Base-by-base conservation (phyloP, 2,797 vertebrate genomes). In the Ambastaia sidthimunki region DNA sequence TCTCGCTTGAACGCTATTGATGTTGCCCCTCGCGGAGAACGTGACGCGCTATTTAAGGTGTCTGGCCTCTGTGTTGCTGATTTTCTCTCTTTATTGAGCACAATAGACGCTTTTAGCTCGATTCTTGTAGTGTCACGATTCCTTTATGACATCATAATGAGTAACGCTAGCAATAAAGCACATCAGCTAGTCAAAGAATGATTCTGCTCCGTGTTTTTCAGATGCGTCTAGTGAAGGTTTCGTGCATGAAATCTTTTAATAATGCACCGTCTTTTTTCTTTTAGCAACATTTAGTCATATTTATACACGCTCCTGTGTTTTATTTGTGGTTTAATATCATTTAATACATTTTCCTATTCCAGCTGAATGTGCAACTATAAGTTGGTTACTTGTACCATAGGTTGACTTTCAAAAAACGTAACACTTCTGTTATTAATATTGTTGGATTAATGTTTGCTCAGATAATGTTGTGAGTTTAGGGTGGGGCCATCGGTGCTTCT, bases 11-110 rank as follows among this genome's bases (percentile, higher is more conserved):
- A 69, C 55, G 57, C 57, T 52, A 57, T 59, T 63, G 50, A 28
- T 74, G 77, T 69, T 71, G 76, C 75, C 60, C 34, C 59, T 59
- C 71, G 81, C 52, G 55, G 67, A 78, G 81, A 81, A 74, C 73
- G 55, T 72, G 74, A 83, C 52, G 18, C 57, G 74, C 76, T 82
- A 37, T 79, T 84, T 62, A 69, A 73, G 47, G 76, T 60, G 59
- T 69, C 81, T 73, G 68, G 72, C 68, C 70, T 71, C 72, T 76
- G 13, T 76, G 82, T 75, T 66, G 65, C 66, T 66, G 34, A 44
- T 76, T 69, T 62, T 19, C 9, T 2, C 0, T 79, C 31, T 71
- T 60, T 65, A 25, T 23, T 54, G 31, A 79, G 71, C 16, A 37
- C 0, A 23, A 23, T 63, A 28, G 41, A 57, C 25, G 47, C 2